Conservation (phyloP, 2,797 vertebrate species). For the Tympanoctomys barrerae region DNA sequence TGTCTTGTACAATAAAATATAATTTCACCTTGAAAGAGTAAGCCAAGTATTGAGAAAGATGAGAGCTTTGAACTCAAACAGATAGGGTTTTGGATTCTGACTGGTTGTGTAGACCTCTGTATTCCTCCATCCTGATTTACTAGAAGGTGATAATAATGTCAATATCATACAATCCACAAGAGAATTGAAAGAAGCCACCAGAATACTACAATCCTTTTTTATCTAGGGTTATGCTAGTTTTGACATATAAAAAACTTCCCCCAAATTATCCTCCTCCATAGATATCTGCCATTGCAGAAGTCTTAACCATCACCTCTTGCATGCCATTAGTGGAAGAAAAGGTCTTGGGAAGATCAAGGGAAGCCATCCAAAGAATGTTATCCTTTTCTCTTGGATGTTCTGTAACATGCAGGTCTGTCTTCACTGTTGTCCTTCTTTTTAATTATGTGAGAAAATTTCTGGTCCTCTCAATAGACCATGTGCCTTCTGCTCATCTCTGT, state of each 20-base stretch:
- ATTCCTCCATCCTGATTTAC: background rate
- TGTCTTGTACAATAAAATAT: background rate
- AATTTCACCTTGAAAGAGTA: background rate
- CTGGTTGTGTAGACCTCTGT: background rate
- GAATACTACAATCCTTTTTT: background rate
- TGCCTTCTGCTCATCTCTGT: background rate
- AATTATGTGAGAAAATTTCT: background rate
- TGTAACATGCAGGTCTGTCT: background rate
- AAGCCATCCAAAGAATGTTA: background rate
- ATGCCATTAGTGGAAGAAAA: background rate
- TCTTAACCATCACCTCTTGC: background rate
- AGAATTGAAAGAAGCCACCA: background rate
- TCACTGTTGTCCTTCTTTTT: background rate
- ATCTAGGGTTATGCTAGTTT: background rate
- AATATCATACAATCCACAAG: background rate
- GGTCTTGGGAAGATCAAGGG: background rate
- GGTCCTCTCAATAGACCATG: background rate
- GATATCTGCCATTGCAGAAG: background rate
- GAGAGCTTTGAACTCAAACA: constrained; percentile 8
- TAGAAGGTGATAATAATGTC: background rate
- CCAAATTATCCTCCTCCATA: background rate
- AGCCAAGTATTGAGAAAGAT: background rate
- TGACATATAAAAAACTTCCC: background rate
- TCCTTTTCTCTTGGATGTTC: background rate
- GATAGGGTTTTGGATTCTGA: background rate